Base-by-base conservation (phyloP, 2,113 vertebrate species). In the Entelurus aequoreus region DNA sequence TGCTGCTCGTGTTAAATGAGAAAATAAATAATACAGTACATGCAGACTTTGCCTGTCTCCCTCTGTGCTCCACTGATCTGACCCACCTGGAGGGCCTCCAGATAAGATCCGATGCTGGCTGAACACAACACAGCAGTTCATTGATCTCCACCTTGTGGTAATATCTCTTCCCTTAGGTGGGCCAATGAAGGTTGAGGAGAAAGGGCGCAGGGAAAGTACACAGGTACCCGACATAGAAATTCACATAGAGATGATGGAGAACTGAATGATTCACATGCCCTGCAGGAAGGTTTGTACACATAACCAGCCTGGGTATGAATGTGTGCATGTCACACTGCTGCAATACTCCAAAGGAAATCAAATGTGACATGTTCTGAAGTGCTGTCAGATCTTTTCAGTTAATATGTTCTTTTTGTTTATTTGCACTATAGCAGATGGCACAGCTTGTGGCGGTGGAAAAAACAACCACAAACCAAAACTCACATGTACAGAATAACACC, bases 31-130 rank as follows among this genome's bases (percentile, higher is more conserved):
- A 87, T 84, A 66, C 28, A 28, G 28, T 28, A 28, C 79, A 86
- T 82, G 75, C 58, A 5, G 69, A 57, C 67, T 83, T 79, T 76
- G 70, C 63, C 76, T 66, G 64, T 54, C 60, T 74, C 74, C 77
- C 66, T 77, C 76, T 72, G 77, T 64, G 73, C 6, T 14, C 73
- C 52, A 58, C 77, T 80, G 84, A 84, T 86, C 84, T 65, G 70
- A 63, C 79, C 78, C 84, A 84, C 82, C 82, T 79, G 78, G 76
- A 81, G 79, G 82, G 79, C 74, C 70, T 75, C 75, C 76, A 79
- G 83, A 84, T 84, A 80, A 85, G 82, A 83, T 82, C 74, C 72
- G 69, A 60, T 51, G 54, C 76, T 71, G 78, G 83, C 71, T 75
- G 78, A 81, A 77, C 78, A 76, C 78, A 82, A 62, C 71, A 66